Percentiles rank a stretch among this genome's conserved stretches.
phyloP scores from a whole-genome alignment of 30 jellyfish, hydroid and myxozoan genomes.

The Aurelia coerulea region DNA sequence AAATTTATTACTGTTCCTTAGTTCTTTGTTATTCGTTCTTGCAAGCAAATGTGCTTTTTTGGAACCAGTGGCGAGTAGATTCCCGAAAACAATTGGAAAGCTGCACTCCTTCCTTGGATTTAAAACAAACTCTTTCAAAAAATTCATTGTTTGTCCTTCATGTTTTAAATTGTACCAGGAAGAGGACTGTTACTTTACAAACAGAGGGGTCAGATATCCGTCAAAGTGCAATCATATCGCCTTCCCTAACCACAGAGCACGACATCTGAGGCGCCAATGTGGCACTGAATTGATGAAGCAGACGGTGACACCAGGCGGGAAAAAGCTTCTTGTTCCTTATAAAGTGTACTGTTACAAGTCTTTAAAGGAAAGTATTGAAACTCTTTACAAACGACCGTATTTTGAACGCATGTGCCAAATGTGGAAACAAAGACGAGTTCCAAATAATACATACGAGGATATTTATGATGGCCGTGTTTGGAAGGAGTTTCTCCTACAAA shows the following conservation, averaged over 20 bases:
- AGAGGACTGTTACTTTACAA: not conserved
- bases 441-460: not conserved
- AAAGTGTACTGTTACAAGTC: conserved; percentile 17
- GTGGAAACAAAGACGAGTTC: not conserved
- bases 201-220: conserved; percentile 5
- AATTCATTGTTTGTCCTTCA: too few relatives aligned
- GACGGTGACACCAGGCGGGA: conserved; percentile 7
- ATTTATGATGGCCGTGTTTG: conserved; percentile 32
- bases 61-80: too few relatives aligned
- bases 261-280: too few relatives aligned
- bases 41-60: too few relatives aligned
- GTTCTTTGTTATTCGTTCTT: not conserved
- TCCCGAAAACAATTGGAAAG: too few relatives aligned
- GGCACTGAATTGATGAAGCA: not conserved
- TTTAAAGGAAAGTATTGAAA: not conserved
- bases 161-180: not conserved
- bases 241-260: too few relatives aligned
- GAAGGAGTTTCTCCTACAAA: not conserved
- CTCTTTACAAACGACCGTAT: not conserved
- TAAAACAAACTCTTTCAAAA: not conserved
- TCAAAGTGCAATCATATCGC: too few relatives aligned
- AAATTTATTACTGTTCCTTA: not conserved
- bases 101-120: too few relatives aligned
- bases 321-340: not conserved
- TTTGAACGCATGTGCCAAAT: conserved; percentile 5